Conservation (phyloP, 2,113 vertebrate genomes). For the Gymnogyps californianus region DNA sequence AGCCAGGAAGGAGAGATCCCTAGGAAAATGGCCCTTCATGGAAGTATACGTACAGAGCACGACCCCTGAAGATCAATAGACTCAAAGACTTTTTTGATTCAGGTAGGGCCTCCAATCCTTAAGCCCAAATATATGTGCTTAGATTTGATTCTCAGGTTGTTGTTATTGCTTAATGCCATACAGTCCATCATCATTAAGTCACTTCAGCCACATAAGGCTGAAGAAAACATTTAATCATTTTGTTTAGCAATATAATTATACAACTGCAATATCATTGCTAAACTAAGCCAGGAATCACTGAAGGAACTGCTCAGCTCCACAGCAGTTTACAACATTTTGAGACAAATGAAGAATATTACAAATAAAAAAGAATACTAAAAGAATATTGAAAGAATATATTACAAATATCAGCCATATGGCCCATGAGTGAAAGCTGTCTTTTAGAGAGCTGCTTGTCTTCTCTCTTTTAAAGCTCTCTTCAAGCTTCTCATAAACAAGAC, state of each 20-base stretch:
- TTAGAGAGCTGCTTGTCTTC: background rate
- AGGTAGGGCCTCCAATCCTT: background rate
- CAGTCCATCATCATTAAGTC: background rate
- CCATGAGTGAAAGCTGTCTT: background rate
- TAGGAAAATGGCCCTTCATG: background rate
- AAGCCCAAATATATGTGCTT: background rate
- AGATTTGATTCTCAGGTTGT: background rate
- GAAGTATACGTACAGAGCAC: fast-evolving
- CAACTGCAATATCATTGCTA: background rate
- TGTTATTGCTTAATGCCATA: background rate
- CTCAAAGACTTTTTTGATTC: background rate
- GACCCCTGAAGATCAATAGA: background rate
- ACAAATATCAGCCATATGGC: background rate
- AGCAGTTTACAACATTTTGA: background rate
- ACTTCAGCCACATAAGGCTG: background rate
- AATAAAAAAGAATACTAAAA: background rate
- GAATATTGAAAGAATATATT: background rate
- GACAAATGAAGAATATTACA: background rate
- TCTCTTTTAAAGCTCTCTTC: background rate
- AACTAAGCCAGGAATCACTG: background rate
- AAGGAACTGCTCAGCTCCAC: background rate
- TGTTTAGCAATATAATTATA: background rate
- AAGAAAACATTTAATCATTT: background rate
- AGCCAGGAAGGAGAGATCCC: background rate
- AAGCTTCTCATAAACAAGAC: background rate